Percentiles rank a stretch among this genome's conserved stretches.
Evolutionary conservation across 2,888 invertebrate genomes (phyloP).

Genomic region (Teinopalpus imperialis): DNA sequence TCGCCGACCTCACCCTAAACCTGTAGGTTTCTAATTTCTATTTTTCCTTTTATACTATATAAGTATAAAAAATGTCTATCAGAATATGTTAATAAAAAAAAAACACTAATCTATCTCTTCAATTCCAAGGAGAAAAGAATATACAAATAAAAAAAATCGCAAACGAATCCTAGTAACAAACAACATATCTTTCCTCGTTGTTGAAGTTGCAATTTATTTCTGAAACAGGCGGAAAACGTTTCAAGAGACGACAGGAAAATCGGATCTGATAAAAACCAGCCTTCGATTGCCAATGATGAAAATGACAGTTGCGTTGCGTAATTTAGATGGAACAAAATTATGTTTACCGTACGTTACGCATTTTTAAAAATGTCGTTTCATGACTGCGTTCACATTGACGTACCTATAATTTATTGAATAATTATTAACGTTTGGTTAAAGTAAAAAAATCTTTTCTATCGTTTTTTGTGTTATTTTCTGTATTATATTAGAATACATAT

Average conservation of each 20-base stretch:
- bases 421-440: background rate
- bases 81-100: too few species aligned
- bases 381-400: background rate
- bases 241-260: constrained; percentile 28
- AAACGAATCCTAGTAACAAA: too few species aligned
- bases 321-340: constrained; percentile 5
- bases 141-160: too few species aligned
- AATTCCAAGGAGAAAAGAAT: too few species aligned
- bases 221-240: constrained; percentile 27
- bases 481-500: too few species aligned
- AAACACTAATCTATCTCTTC: too few species aligned
- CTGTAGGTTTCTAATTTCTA: too few species aligned
- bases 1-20: too few species aligned
- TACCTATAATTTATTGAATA: background rate
- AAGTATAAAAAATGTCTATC: too few species aligned
- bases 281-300: constrained; percentile 16
- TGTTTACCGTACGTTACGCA: background rate
- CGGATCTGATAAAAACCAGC: constrained; percentile 15
- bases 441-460: constrained; percentile 2
- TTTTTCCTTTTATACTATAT: too few species aligned
- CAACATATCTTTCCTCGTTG: constrained; percentile 19
- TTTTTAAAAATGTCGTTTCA: background rate
- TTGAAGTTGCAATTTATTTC: constrained; percentile 24
- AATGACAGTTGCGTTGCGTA: constrained; percentile 15
- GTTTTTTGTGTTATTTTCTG: too few species aligned